Conservation (phyloP, 2,113 vertebrate genomes). For the Tachuris rubrigastra region DNA sequence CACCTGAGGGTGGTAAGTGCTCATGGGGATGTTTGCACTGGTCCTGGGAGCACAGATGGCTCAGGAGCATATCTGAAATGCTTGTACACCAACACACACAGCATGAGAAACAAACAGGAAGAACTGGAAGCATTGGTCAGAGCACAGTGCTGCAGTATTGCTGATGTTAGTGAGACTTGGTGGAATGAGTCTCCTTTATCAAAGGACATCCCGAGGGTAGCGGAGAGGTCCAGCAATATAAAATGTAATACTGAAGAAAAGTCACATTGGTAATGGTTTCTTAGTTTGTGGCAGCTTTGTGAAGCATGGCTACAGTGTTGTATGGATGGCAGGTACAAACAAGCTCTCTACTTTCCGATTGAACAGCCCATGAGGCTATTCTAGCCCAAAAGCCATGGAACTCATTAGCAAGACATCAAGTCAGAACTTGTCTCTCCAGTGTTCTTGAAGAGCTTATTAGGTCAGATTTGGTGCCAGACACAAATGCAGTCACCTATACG, state of each 20-base stretch:
- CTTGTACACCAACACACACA: not conserved
- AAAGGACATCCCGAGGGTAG: not conserved
- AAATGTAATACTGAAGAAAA: not conserved
- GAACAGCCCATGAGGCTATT: not conserved
- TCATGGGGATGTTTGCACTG: not conserved
- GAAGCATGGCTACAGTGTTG: not conserved
- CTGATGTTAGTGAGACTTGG: not conserved
- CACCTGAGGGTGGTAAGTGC: not conserved
- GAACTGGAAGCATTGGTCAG: not conserved
- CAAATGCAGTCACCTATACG: not conserved
- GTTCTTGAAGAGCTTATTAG: not conserved
- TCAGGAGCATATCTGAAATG: not conserved
- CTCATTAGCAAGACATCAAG: not conserved
- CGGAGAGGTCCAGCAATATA: not conserved
- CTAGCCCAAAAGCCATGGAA: not conserved
- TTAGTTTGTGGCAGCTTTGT: not conserved
- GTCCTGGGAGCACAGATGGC: not conserved
- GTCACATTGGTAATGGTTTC: rapidly evolving
- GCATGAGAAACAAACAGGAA: not conserved
- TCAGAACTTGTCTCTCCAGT: not conserved
- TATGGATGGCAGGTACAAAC: not conserved
- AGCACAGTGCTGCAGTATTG: too few relatives aligned
- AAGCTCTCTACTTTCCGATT: not conserved
- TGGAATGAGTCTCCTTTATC: not conserved
- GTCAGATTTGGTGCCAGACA: not conserved